A percentile compares a stretch with the other conserved stretches of the same genome.
Evolutionary conservation across 2,113 vertebrate genomes (phyloP).

Genomic region (Dendropsophus ebraccatus): DNA sequence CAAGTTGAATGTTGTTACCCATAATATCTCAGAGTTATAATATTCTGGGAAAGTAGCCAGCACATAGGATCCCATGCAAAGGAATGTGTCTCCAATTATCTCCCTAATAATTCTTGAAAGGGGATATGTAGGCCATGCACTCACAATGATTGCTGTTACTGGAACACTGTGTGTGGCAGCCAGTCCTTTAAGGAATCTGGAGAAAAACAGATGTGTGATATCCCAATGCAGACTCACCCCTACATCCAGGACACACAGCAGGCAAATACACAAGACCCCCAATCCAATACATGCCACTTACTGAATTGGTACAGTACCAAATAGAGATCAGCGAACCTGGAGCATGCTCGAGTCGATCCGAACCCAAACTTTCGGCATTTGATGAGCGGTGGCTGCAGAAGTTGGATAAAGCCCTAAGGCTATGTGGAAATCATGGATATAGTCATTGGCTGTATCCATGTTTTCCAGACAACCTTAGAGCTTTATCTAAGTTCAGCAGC

Average conservation of each 20-base stretch:
- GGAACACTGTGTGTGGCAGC: conserved; percentile 46
- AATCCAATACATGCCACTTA: neutral
- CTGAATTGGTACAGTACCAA: too few species aligned
- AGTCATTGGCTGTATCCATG: too few species aligned
- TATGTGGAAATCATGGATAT: too few species aligned
- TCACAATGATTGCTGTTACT: conserved; percentile 21
- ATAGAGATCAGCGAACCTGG: too few species aligned
- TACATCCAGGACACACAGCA: conserved; percentile 22
- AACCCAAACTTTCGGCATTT: too few species aligned
- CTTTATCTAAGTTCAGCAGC: too few species aligned
- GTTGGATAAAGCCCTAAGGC: too few species aligned
- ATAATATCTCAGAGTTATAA: neutral
- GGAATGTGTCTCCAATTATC: conserved; percentile 50
- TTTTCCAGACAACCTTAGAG: too few species aligned
- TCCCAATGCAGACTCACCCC: conserved; percentile 28
- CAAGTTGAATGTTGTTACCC: neutral
- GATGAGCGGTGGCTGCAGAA: too few species aligned
- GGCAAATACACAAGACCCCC: neutral
- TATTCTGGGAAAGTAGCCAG: conserved; percentile 25
- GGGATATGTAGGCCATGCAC: conserved; percentile 7
- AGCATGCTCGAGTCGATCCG: too few species aligned
- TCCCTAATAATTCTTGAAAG: conserved; percentile 42
- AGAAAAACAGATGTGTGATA: conserved; percentile 29
- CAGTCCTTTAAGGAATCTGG: conserved; percentile 2
- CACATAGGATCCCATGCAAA: conserved; percentile 2